A percentile compares a stretch with the other conserved stretches of the same genome.
Evolutionary conservation across 1,140 invertebrate genomes (phyloP).

Genomic region (Caenorhabditis remanei): DNA sequence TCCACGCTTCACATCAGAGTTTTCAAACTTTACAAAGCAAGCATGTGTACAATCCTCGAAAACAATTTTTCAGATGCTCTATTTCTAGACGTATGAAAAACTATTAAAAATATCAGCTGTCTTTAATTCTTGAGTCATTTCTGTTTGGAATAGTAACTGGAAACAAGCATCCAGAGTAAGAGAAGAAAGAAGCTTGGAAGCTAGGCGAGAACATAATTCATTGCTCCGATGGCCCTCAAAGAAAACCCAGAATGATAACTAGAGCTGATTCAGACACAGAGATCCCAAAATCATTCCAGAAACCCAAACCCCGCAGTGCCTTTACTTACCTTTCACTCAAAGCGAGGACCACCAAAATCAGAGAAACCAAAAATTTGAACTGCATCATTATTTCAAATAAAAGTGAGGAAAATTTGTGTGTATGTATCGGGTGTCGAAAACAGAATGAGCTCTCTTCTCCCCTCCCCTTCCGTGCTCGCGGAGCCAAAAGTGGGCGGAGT

Average conservation of each 20-base stretch:
- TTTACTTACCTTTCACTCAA: not conserved
- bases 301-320: too few relatives aligned
- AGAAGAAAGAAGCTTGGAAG: too few relatives aligned
- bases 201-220: too few relatives aligned
- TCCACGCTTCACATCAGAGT: too few relatives aligned
- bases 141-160: too few relatives aligned
- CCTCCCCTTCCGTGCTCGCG: too few relatives aligned
- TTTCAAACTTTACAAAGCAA: too few relatives aligned
- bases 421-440: constrained; percentile 48
- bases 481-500: constrained; percentile 20
- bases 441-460: constrained; percentile 34
- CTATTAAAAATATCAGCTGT: not conserved
- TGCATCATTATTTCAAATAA: not conserved
- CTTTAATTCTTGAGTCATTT: not conserved
- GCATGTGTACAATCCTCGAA: not conserved
- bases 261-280: too few relatives aligned
- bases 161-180: too few relatives aligned
- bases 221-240: too few relatives aligned
- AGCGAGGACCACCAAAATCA: not conserved
- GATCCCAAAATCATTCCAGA: too few relatives aligned
- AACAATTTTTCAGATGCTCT: not conserved
- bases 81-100: constrained; percentile 18
- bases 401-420: not conserved
- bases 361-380: constrained; percentile 12
- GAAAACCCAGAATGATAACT: too few relatives aligned